Evolutionary conservation across 2,113 vertebrate species (phyloP), one percentile per base, ranked within the genome.

Genomic region (Oceanodroma tethys): DNA sequence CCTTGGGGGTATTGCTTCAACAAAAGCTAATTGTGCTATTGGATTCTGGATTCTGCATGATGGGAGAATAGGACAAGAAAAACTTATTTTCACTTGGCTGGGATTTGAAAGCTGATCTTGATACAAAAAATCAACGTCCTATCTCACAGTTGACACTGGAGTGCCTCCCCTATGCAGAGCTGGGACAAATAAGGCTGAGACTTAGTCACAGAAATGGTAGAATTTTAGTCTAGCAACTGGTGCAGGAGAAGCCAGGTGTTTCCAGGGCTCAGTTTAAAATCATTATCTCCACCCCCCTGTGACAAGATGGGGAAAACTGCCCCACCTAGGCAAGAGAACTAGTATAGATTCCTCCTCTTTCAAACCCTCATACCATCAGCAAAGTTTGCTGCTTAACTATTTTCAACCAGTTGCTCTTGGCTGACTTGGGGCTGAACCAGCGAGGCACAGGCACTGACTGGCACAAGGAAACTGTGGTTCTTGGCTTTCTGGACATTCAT

Each of bases 201-300:
- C 9, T 70, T 60, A 38, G 6, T 65, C 32, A 84, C 13, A 80
- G 34, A 93, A 72, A 20, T 9, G 1, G 32, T 25, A 42, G 5
- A 30, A 74, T 55, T 81, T 83, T 74, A 78, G 42, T 71, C 34
- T 55, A 88, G 32, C 38, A 75, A 36, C 14, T 30, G 15, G 29
- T 73, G 20, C n/a, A 86, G 71, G 17, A 81, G 38, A 72, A 73
- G 40, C 52, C 16, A 74, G 47, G n/a, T 42, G 32, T 58, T 82
- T 83, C 67, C 38, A 81, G 63, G 59, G 47, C 52, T 89, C 80
- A 55, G 16, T 70, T 81, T 60, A 72, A 88, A 92, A 81, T 50
- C 22, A 59, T 13, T 6, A 60, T 34, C 7, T 50, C 14, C 14
- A 30, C 14, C 2, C 6, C 6, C 0, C 4, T 0, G 0, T 55